Evolutionary conservation across 2,113 vertebrate genomes (phyloP).

Genomic region (Climacteris rufus): DNA sequence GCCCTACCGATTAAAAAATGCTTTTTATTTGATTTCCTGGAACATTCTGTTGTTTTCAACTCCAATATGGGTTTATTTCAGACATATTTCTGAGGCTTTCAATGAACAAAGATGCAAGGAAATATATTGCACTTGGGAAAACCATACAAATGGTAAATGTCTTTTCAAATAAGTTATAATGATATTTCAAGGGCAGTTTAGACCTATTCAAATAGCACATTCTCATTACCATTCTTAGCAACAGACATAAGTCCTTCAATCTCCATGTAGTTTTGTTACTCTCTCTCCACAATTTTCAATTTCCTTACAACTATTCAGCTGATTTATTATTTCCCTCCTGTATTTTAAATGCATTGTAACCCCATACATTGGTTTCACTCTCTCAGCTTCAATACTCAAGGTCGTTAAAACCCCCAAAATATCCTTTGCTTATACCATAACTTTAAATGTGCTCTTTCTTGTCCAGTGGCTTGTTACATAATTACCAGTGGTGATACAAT

Average conservation of each 20-base stretch:
- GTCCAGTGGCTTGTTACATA: slow-evolving; percentile 54
- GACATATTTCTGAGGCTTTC: slow-evolving; percentile 16
- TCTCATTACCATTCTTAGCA: slow-evolving; percentile 66
- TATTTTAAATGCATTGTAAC: slow-evolving; percentile 61
- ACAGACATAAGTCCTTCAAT: slow-evolving; percentile 42
- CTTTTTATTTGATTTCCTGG: slow-evolving; percentile 32
- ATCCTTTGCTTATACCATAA: slow-evolving; percentile 47
- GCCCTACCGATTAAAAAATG: background rate
- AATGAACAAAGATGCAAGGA: slow-evolving; percentile 8
- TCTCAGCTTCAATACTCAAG: slow-evolving; percentile 54
- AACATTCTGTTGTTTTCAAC: slow-evolving; percentile 43
- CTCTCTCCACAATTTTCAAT: slow-evolving; percentile 65
- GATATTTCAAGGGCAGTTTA: slow-evolving; percentile 67
- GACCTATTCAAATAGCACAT: slow-evolving; percentile 34
- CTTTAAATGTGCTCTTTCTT: slow-evolving; percentile 67
- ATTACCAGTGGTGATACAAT: slow-evolving; percentile 46
- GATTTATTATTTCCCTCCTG: slow-evolving; percentile 70
- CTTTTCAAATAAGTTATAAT: slow-evolving; percentile 68
- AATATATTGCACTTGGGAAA: slow-evolving; percentile 35
- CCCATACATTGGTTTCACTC: slow-evolving; percentile 64
- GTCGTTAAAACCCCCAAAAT: slow-evolving; percentile 56
- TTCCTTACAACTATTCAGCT: slow-evolving; percentile 61
- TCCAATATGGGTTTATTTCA: slow-evolving; percentile 29
- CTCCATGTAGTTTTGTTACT: slow-evolving; percentile 61
- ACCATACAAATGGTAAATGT: slow-evolving; percentile 27